Evolutionary conservation across 1,140 invertebrate genomes (phyloP).

Genomic region (Eupeodes corollae): DNA sequence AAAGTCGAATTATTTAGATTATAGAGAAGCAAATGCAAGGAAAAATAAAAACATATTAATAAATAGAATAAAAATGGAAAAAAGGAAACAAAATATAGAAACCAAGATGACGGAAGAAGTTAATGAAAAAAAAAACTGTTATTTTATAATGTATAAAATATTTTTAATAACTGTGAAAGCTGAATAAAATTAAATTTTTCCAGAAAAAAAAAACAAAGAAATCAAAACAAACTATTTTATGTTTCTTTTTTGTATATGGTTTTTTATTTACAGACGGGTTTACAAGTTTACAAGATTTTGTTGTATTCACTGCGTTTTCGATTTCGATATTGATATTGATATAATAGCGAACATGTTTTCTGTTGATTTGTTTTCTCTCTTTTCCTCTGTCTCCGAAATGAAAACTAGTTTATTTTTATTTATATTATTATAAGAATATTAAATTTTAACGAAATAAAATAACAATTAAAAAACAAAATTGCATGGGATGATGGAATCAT

Average conservation of each 20-base stretch:
- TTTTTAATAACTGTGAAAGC: constrained; percentile 38
- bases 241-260: no score
- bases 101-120: constrained; percentile 18
- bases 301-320: no score
- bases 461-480: constrained; percentile 1
- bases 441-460: constrained; percentile 1
- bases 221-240: constrained; percentile 10
- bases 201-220: constrained; percentile 10
- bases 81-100: constrained; percentile 7
- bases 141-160: constrained; percentile 39
- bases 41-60: constrained; percentile 7
- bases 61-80: constrained; percentile 24
- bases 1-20: constrained; percentile 8
- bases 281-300: no score
- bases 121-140: constrained; percentile 28
- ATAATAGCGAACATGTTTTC: no score
- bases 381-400: constrained; percentile 1
- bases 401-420: constrained; percentile 9
- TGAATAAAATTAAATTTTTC: constrained; percentile 35
- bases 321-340: no score
- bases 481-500: constrained; percentile 14
- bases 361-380: no score
- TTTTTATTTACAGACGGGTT: no score
- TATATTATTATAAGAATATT: constrained; percentile 6
- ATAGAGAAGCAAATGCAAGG: background rate